A percentile compares a stretch with the other conserved stretches of the same genome.
Conservation (phyloP, 37 sponge, comb jelly and placozoan genomes). For the Crambe crambe region DNA sequence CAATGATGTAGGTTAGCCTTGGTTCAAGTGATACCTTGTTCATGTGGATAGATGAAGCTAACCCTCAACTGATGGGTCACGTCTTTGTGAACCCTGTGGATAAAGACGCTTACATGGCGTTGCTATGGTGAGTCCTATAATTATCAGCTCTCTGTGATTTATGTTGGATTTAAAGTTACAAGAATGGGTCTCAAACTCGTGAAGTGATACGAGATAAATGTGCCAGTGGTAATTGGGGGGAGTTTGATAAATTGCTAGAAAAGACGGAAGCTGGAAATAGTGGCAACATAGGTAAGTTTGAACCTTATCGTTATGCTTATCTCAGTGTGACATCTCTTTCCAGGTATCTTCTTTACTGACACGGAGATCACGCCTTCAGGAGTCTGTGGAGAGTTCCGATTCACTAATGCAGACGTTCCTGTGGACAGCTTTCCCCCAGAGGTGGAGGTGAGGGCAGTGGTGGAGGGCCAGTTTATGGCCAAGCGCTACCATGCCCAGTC, state of each 20-base stretch:
- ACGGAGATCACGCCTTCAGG: constrained; percentile 88
- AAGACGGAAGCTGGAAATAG: constrained; percentile 81
- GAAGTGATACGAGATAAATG: constrained; percentile 64
- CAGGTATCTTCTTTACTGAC: constrained; percentile 79
- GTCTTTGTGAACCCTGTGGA: constrained; percentile 93
- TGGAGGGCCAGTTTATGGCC: constrained; percentile 93
- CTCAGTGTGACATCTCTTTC: neutral
- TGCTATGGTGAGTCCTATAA: constrained; percentile 72
- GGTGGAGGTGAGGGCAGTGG: constrained; percentile 75
- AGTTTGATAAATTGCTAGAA: constrained; percentile 64
- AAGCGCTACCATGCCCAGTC: constrained; percentile 76
- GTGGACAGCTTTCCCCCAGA: constrained; percentile 52
- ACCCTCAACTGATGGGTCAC: constrained; percentile 91
- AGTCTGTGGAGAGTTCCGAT: constrained; percentile 43
- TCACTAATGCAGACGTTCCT: constrained; percentile 10
- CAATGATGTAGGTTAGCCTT: constrained; percentile 57
- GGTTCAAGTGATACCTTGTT: constrained; percentile 96
- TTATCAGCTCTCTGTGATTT: neutral
- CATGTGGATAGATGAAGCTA: constrained; percentile 79
- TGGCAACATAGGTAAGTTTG: constrained; percentile 75
- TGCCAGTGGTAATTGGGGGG: constrained; percentile 70
- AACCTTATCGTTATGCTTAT: neutral
- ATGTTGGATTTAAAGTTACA: constrained; percentile 60
- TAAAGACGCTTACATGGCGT: constrained; percentile 76
- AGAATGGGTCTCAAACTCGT: constrained; percentile 85